phyloP scores from a whole-genome alignment of 2,113 vertebrate species.

The Oreochromis spilurus region DNA sequence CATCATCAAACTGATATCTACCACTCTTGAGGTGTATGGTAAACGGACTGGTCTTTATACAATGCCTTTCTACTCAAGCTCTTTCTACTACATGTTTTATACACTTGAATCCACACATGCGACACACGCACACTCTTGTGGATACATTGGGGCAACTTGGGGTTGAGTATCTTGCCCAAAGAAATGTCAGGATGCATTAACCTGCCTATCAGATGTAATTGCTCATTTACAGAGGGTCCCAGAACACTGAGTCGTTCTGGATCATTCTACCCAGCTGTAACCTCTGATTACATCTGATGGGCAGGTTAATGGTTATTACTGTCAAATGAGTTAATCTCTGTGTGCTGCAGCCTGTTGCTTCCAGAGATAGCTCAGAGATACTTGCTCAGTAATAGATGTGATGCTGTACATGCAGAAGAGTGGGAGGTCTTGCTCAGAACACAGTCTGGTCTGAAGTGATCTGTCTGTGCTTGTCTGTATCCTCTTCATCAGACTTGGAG shows the following conservation, averaged over 20 bases:
- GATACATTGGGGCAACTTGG: neutral
- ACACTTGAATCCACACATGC: neutral
- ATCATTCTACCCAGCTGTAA: neutral
- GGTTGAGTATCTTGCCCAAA: neutral
- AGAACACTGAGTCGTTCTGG: neutral
- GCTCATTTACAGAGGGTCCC: neutral
- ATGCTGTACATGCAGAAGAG: neutral
- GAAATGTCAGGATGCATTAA: neutral
- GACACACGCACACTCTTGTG: neutral
- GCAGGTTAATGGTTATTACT: neutral
- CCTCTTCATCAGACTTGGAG: conserved; percentile 12
- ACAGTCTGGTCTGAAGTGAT: neutral
- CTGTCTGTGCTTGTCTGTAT: neutral
- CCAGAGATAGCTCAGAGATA: neutral
- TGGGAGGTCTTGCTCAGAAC: neutral
- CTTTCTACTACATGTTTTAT: neutral
- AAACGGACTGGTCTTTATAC: neutral
- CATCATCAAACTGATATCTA: accelerated
- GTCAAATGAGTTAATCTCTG: neutral
- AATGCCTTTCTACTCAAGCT: neutral
- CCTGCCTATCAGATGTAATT: neutral
- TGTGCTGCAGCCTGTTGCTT: neutral
- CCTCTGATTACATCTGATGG: neutral
- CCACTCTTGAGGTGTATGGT: neutral
- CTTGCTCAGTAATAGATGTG: neutral